Evolutionary conservation across 2,113 vertebrate genomes (phyloP), one percentile per base, ranked within the genome.

Genomic region (Pimephales promelas): DNA sequence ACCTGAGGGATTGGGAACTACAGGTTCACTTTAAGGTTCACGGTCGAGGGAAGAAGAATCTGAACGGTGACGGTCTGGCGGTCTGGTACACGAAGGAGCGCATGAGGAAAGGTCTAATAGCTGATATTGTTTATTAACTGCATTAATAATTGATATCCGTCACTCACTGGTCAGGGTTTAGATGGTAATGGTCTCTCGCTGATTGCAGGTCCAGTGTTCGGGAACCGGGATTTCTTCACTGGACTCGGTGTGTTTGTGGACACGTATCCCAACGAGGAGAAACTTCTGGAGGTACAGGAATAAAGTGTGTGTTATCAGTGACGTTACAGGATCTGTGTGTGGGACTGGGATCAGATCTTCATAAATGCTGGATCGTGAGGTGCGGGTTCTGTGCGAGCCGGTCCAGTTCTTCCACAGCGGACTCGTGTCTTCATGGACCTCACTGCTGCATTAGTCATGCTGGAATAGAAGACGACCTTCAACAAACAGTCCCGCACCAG

Each of bases 251-350:
- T 99, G 81, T 99, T 99, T 28, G 94, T 99, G 92, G 98, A 99
- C 93, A 99, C 98, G 0, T 99, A 99, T 75, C 97, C 97, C 4
- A 99, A 99, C 16, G 98, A 99, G 92, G 98, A 99, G 93, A 99
- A 99, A 86, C 95, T 97, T 74, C 92, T 98, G 70, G 98, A 99
- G 96, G 98, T 99, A 94, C 87, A 94, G 83, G 5, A 36, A 43
- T 82, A 6, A 18, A 7, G 4, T 10, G 18, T 10, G 49, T 56
- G 52, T 57, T 40, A 40, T 40, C 36, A 40, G 36, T 40, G 36
- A 40, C 36, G 28, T 77, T 40, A 8, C 36, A 40, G 75, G 40
- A 5, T 49, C 1, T 66, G 9, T 56, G 10, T 49, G 36, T 40
- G 36, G 36, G 6, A 40, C 36, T 8, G 7, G 8, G 36, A 40